Percentiles rank a stretch among this genome's conserved stretches.
Evolutionary conservation across 2,888 invertebrate species (phyloP).

Genomic region (Acrocera orbiculus): DNA sequence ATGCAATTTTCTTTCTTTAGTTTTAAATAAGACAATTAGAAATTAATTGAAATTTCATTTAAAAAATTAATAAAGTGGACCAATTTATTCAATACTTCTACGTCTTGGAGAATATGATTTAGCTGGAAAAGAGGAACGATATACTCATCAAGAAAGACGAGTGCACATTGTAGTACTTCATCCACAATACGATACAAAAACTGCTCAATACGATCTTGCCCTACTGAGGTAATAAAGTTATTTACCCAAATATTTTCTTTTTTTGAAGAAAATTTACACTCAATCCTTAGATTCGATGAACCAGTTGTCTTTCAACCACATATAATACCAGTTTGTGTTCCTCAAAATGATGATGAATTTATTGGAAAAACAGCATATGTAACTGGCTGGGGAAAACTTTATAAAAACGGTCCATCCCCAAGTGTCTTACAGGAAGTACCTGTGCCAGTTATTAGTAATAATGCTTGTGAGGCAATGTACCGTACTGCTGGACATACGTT

Average conservation of each 20-base stretch:
- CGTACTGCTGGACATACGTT: slow-evolving; percentile 78
- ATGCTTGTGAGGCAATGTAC: slow-evolving; percentile 81
- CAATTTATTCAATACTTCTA: slow-evolving; percentile 71
- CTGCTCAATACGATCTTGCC: slow-evolving; percentile 84
- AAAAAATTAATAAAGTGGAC: slow-evolving; percentile 43
- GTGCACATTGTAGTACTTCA: slow-evolving; percentile 87
- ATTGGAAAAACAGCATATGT: slow-evolving; percentile 76
- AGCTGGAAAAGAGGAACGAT: slow-evolving; percentile 72
- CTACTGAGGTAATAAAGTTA: slow-evolving; percentile 39
- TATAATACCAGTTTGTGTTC: slow-evolving; percentile 77
- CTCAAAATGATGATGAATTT: slow-evolving; percentile 65
- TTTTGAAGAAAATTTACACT: too few relatives aligned
- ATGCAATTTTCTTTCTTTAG: too few relatives aligned
- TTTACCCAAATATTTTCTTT: neutral
- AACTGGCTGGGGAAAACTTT: slow-evolving; percentile 83
- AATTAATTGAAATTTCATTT: neutral
- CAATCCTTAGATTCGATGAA: slow-evolving; percentile 55
- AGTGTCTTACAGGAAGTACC: slow-evolving; percentile 82
- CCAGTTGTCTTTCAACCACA: slow-evolving; percentile 83
- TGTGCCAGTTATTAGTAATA: slow-evolving; percentile 84
- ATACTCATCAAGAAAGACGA: slow-evolving; percentile 69
- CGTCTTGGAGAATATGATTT: slow-evolving; percentile 80
- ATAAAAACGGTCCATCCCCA: slow-evolving; percentile 82
- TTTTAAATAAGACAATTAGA: neutral
- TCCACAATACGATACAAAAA: slow-evolving; percentile 80